Conservation (phyloP, 2,797 vertebrate genomes). For the Syndactyla subalaris region DNA sequence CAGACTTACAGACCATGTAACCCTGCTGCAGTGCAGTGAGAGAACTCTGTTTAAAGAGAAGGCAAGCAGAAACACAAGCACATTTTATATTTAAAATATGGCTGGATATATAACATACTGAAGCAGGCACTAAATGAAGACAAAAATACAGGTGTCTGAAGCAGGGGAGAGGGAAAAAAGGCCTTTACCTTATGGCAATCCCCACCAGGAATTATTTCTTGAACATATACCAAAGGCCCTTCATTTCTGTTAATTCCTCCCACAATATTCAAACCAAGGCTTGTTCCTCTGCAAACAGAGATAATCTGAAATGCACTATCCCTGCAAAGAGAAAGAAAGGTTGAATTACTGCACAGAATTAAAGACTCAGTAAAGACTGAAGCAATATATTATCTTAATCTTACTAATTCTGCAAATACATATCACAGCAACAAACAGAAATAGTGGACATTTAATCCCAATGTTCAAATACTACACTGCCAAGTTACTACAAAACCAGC, state of each 20-base stretch:
- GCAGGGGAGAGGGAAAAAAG: background rate
- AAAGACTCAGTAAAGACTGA: background rate
- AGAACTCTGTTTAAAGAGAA: background rate
- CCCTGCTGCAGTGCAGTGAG: background rate
- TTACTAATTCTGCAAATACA: background rate
- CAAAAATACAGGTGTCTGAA: background rate
- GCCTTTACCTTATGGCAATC: constrained; percentile 90
- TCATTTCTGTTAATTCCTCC: constrained; percentile 90
- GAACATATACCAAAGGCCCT: constrained; percentile 92
- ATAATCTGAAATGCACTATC: constrained; percentile 90
- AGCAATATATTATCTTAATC: background rate
- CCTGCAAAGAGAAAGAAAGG: constrained; percentile 66
- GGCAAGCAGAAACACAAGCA: background rate
- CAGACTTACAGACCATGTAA: background rate
- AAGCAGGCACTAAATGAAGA: background rate
- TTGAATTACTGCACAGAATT: background rate
- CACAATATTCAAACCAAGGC: constrained; percentile 87
- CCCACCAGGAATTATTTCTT: constrained; percentile 89
- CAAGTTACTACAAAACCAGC: background rate
- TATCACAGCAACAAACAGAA: background rate
- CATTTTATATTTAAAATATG: background rate
- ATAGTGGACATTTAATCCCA: background rate
- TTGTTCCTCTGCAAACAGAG: constrained; percentile 86
- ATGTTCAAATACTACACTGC: background rate
- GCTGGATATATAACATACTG: background rate